phyloP scores from a whole-genome alignment of 2,888 invertebrate species.

The Agrotis ipsilon region DNA sequence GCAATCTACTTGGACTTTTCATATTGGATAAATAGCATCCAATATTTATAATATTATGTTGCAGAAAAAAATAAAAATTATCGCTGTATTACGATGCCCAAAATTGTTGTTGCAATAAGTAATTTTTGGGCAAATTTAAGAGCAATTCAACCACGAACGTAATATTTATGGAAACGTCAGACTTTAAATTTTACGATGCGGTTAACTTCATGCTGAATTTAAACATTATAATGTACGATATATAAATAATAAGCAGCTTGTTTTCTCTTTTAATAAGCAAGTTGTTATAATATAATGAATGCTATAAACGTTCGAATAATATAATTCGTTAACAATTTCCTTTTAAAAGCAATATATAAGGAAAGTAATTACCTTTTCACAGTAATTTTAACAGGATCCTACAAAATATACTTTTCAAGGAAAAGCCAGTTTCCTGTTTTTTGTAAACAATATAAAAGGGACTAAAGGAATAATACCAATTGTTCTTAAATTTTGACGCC shows the following conservation, averaged over 20 bases:
- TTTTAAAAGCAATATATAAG: not conserved
- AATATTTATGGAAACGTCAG: conserved; percentile 29
- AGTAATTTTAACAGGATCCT: conserved; percentile 7
- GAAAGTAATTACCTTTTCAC: conserved; percentile 21
- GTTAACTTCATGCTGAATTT: conserved; percentile 31
- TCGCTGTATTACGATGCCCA: not conserved
- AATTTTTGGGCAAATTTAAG: conserved; percentile 27
- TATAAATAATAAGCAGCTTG: conserved; percentile 7
- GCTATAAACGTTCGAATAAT: not conserved
- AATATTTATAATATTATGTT: too few species aligned
- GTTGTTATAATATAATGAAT: not conserved
- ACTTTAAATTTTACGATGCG: conserved; percentile 34
- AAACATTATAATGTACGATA: conserved; percentile 23
- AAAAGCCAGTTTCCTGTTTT: not conserved
- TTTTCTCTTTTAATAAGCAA: conserved; percentile 19
- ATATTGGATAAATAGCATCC: not conserved
- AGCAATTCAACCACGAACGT: not conserved
- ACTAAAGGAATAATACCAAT: too few species aligned
- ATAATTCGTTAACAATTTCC: conserved; percentile 5
- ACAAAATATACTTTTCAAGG: not conserved
- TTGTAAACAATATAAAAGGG: not conserved
- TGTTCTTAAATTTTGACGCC: too few species aligned
- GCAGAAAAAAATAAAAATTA: not conserved
- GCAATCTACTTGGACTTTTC: too few species aligned
- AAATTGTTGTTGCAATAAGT: conserved; percentile 15